phyloP scores from a whole-genome alignment of 2,888 invertebrate species.

The Congeria kusceri region DNA sequence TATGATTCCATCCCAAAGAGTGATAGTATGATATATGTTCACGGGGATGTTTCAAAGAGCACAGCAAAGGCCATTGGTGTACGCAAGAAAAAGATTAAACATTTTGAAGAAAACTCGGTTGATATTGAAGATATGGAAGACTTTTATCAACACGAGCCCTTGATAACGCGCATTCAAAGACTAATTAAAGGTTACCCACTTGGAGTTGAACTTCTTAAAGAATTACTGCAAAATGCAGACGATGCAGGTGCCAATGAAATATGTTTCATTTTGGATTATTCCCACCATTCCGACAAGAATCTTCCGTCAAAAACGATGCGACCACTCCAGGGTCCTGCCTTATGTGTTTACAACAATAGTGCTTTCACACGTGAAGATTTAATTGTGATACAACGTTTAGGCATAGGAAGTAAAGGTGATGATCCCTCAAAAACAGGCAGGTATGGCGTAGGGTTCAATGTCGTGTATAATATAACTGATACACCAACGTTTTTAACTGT shows the following conservation, averaged over 20 bases:
- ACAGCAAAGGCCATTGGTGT: constrained; percentile 24
- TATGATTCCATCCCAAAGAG: constrained; percentile 1
- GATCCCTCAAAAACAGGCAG: constrained; percentile 74
- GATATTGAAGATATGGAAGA: constrained; percentile 33
- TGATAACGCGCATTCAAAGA: constrained; percentile 77
- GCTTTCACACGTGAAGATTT: constrained; percentile 71
- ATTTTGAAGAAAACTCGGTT: constrained; percentile 61
- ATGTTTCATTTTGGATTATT: constrained; percentile 43
- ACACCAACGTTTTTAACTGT: constrained; percentile 73
- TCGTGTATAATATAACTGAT: constrained; percentile 79
- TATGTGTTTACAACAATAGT: constrained; percentile 75
- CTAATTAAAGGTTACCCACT: constrained; percentile 79
- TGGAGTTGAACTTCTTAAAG: constrained; percentile 81
- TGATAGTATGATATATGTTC: constrained; percentile 17
- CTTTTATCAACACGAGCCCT: constrained; percentile 78
- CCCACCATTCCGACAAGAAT: constrained; percentile 10
- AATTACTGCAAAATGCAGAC: constrained; percentile 82
- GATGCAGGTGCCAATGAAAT: too few relatives aligned
- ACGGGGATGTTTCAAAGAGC: constrained; percentile 9
- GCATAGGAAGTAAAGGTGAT: constrained; percentile 72
- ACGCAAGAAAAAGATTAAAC: too few relatives aligned
- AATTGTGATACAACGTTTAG: constrained; percentile 73
- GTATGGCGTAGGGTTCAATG: constrained; percentile 79
- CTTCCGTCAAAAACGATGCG: constrained; percentile 12
- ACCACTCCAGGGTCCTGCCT: constrained; percentile 76